Evolutionary conservation across 1,140 invertebrate genomes (phyloP), one percentile per base, ranked within the genome.

Genomic region (Drosophila triauraria): DNA sequence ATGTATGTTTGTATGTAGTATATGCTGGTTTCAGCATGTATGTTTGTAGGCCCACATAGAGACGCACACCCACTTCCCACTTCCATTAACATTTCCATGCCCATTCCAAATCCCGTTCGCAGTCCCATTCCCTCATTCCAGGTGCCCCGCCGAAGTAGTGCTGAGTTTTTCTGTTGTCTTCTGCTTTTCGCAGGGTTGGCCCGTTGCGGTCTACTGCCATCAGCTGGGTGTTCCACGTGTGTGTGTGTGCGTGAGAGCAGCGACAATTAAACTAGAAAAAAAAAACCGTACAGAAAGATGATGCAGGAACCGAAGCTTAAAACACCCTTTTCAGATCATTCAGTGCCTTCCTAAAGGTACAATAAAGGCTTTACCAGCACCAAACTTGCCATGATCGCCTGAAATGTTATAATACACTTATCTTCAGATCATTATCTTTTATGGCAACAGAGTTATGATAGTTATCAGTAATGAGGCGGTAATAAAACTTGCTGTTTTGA

Each of bases 181-280:
- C 60, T 82, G 80, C 68, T 78, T 75, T 78, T 85, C 69, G 59
- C 83, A 72, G 83, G 83, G 80, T 83, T 86, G 76, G 83, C 69
- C 83, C 80, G 83, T 77, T 87, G 81, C 84, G 84, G 84, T 86
- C 81, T 67, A 79, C 23, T 82, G 79, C 83, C 65, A 79, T 79
- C 82, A 82, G 76, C 71, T 87, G 79, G 82, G 65, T 32, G 54
- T 61, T 62, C 47, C 48, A 42, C 35, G 32, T 13, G 44, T 48
- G 38, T 58, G 61, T 75, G 75, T 46, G 58, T 82, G 79, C 70
- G 80, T 83, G 80, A 74, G 69, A 74, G 64, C 67, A 75, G 67
- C 83, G 62, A 76, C 79, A 86, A 86, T 86, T 87, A 80, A 86
- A 70, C 47, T 25, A 48, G 42, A 64, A 38, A n/a, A 35, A 67